Percentiles rank a stretch among this genome's conserved stretches.
These are phyloP conservation scores for Syngnathus rostellatus DNA, from an alignment of 2,797 vertebrate genomes.

Conservation along the genomic window DNA sequence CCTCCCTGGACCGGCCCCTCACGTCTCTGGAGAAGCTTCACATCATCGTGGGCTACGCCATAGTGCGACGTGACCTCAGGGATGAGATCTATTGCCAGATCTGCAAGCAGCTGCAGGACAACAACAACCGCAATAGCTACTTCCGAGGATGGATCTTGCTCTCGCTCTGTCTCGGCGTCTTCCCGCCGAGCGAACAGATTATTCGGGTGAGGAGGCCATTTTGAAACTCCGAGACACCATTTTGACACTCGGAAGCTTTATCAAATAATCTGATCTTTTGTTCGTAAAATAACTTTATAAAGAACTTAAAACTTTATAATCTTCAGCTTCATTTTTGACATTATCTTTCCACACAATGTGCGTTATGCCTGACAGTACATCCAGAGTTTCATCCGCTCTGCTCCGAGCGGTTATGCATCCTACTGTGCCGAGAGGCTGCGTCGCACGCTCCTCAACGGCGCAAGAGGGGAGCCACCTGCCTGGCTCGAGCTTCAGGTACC, in stretches of 20 bases:
- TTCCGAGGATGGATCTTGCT: conserved; percentile 92
- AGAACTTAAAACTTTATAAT: too few species aligned
- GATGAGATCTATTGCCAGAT: conserved; percentile 99
- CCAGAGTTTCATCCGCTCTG: conserved; percentile 81
- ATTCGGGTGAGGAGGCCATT: conserved; percentile 65
- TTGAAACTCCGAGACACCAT: neutral
- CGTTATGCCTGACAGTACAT: conserved; percentile 70
- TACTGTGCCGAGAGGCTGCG: conserved; percentile 82
- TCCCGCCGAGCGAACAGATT: conserved; percentile 81
- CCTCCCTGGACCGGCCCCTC: conserved; percentile 77
- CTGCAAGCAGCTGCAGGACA: conserved; percentile 91
- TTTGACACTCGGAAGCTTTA: too few species aligned
- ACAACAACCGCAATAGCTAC: conserved; percentile 76
- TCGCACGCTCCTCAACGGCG: conserved; percentile 79
- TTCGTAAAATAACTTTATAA: too few species aligned
- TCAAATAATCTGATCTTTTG: too few species aligned
- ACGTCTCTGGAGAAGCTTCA: conserved; percentile 90
- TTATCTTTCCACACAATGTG: too few species aligned
- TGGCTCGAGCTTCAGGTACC: conserved; percentile 92
- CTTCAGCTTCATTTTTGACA: too few species aligned
- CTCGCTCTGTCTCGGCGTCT: conserved; percentile 91
- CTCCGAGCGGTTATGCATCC: conserved; percentile 72
- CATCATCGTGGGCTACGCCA: conserved; percentile 82
- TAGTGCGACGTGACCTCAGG: conserved; percentile 80
- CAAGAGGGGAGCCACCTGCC: conserved; percentile 81